Evolutionary conservation across 2,888 invertebrate genomes (phyloP), one percentile per base, ranked within the genome.

Genomic region (Eustalomyia histrio): DNA sequence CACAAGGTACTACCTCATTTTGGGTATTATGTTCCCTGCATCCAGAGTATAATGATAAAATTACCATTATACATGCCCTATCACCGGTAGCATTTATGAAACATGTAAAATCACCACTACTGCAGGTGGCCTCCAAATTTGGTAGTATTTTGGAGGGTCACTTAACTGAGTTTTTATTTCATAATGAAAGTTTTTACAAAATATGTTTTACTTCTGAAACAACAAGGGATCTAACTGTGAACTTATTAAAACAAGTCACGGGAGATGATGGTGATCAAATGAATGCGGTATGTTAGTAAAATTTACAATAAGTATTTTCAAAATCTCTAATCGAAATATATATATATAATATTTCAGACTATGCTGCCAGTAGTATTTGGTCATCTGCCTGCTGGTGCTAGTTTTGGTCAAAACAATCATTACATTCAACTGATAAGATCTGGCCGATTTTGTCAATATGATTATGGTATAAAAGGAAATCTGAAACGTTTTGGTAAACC

Each of bases 361-460:
- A 90, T 94, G 85, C 80, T 94, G 52, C 93, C 94, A 0, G 91
- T 93, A 0, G 91, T 94, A 29, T 84, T 93, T 3, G 92, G 92
- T 0, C 94, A 94, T 72, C 83, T 92, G n/a, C 94, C 95, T 0
- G 92, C 92, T 1, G 93, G 93, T 2, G 89, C 91, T 1, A 92
- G 92, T 8, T 87, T 89, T 0, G 91, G 90, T 76, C 93, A 93
- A 83, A 53, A 92, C 0, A 72, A 89, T 0, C 94, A 94, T 85
- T 94, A 91, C 84, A 86, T 90, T 0, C 94, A 94, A 85, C 86
- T 90, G 7, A 78, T 89, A 0, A 81, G 80, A 14, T 87, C 88
- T 1, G 85, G 83, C 55, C 84, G 86, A 0, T 91, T 91, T 84
- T 88, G 91, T 68, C 91, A 91, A 84, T 94, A 88, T 79, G 92